A percentile compares a stretch with the other conserved stretches of the same genome.
These are phyloP conservation scores for Drosophila baimaii DNA, from an alignment of 1,140 invertebrate genomes.

Conservation along the genomic window DNA sequence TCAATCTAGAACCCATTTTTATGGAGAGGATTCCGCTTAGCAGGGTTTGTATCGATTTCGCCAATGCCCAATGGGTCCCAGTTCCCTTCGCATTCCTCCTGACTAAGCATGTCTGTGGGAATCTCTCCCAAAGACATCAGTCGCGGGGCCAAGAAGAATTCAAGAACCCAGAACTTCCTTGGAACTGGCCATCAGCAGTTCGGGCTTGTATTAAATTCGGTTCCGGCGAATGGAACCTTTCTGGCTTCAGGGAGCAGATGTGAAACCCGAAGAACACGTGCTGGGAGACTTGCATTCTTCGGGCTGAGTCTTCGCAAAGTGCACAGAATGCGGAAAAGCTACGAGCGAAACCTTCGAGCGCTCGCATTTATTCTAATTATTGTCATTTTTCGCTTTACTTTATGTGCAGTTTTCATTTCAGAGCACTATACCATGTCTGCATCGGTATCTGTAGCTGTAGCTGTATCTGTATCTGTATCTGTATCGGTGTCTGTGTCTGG, in stretches of 20 bases:
- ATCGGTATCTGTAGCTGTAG: slow-evolving; percentile 5
- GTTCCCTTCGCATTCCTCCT: slow-evolving; percentile 39
- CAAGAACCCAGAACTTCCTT: slow-evolving; percentile 42
- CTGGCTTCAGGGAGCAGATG: background rate
- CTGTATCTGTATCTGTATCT: slow-evolving; percentile 16
- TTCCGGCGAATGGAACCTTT: slow-evolving; percentile 57
- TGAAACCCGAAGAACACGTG: slow-evolving; percentile 53
- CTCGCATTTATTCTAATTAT: slow-evolving; percentile 75
- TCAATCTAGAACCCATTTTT: slow-evolving; percentile 37
- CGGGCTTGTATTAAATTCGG: slow-evolving; percentile 58
- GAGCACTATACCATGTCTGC: slow-evolving; percentile 25
- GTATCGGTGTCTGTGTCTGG: slow-evolving; percentile 46
- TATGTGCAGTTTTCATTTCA: slow-evolving; percentile 63
- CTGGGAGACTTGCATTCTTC: slow-evolving; percentile 33
- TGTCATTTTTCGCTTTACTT: slow-evolving; percentile 73
- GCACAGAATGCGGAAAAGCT: slow-evolving; percentile 67
- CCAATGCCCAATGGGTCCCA: slow-evolving; percentile 6
- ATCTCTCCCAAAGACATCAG: slow-evolving; percentile 18
- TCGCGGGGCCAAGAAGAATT: slow-evolving; percentile 31
- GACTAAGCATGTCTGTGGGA: slow-evolving; percentile 59
- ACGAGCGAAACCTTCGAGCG: slow-evolving; percentile 63
- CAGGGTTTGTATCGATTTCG: slow-evolving; percentile 51
- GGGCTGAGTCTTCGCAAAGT: slow-evolving; percentile 6
- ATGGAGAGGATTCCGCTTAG: slow-evolving; percentile 25
- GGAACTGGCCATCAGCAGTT: slow-evolving; percentile 40